Conservation (phyloP, 2,888 invertebrate genomes). For the Erebia aethiops region DNA sequence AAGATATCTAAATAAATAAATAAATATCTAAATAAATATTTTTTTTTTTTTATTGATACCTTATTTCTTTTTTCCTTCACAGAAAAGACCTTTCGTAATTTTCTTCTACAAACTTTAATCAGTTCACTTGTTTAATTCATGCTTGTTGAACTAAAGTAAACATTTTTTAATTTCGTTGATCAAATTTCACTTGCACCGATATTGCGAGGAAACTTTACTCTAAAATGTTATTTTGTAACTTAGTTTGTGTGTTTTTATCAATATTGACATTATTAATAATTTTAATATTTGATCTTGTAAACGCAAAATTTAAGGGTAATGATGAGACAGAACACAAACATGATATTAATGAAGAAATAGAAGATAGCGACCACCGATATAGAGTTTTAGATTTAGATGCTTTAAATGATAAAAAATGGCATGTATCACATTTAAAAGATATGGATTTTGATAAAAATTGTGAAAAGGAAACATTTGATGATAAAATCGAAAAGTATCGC, state of each 20-base stretch:
- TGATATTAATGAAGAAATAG: background rate
- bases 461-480: conserved; percentile 51
- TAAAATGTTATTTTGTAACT: conserved; percentile 3
- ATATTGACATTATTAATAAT: conserved; percentile 1
- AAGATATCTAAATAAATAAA: too few species aligned
- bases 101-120: background rate
- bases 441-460: conserved; percentile 49
- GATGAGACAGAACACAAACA: background rate
- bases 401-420: conserved; percentile 56
- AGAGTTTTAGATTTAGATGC: conserved; percentile 52
- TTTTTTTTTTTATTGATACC: too few species aligned
- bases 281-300: background rate
- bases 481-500: conserved; percentile 52
- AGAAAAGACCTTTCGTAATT: too few species aligned
- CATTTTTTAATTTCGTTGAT: background rate
- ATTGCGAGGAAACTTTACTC: background rate
- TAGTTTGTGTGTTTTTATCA: background rate
- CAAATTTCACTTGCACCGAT: background rate
- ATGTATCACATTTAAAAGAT: conserved; percentile 55
- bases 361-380: conserved; percentile 36
- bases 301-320: conserved; percentile 22
- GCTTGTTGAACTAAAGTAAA: background rate
- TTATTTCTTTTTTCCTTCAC: too few species aligned
- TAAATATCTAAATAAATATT: too few species aligned
- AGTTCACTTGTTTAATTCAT: conserved; percentile 8